Conservation (phyloP, 1,140 invertebrate species). For the Drosophila arawakana region DNA sequence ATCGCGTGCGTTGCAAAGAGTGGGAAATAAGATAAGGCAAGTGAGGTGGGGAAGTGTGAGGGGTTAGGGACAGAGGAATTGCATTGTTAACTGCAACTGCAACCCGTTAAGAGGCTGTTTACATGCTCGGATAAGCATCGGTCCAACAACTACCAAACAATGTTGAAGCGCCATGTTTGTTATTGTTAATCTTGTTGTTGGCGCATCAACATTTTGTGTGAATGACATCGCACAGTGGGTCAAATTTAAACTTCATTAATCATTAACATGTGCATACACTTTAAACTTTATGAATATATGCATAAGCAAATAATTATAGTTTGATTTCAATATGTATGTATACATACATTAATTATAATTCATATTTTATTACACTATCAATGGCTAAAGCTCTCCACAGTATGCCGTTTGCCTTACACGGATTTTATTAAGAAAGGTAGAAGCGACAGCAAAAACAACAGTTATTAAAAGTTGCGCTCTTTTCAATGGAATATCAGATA, state of each 20-base stretch:
- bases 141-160: conserved; percentile 25
- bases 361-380: background rate
- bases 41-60: background rate
- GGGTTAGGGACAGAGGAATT: background rate
- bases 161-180: conserved; percentile 20
- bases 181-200: conserved; percentile 22
- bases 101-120: conserved; percentile 40
- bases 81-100: conserved; percentile 27
- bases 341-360: background rate
- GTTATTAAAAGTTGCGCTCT: conserved; percentile 3
- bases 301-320: background rate
- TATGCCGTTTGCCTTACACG: conserved; percentile 30
- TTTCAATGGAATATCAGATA: conserved; percentile 44
- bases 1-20: background rate
- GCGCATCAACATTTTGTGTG: conserved; percentile 23
- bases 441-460: background rate
- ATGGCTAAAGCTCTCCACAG: background rate
- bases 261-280: background rate
- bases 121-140: conserved; percentile 49
- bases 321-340: background rate
- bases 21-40: background rate
- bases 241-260: background rate
- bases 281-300: background rate
- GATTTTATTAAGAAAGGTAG: conserved; percentile 40
- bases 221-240: conserved; percentile 22